Evolutionary conservation across 2,888 invertebrate species (phyloP), one percentile per base, ranked within the genome.

Genomic region (Scaptomyza cyrtandrae): DNA sequence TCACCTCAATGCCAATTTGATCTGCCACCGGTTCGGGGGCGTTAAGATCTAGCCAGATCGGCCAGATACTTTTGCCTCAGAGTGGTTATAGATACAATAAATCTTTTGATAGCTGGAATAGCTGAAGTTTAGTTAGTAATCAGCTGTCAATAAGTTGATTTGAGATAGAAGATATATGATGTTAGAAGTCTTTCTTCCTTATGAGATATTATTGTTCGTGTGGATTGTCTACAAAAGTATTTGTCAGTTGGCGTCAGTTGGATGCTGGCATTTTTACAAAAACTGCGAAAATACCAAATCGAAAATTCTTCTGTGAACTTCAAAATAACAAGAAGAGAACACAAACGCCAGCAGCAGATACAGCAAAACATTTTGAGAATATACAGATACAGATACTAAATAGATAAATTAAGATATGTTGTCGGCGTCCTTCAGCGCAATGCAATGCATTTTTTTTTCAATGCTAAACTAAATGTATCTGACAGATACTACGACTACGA

Each of bases 1-100:
- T 73, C 85, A 86, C 78, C 87, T 86, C 86, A 82, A 75, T 81
- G 88, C 85, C 85, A 85, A 86, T 88, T 80, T 76, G 79, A 80
- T 75, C 83, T 89, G 75, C 78, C 80, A 85, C 74, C 66, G 68
- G 77, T 58, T 67, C 46, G 70, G 79, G 49, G 72, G 65, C 46
- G 67, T 60, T 56, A 41, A 29, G 31, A 65, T 46, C n/a, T 19
- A 27, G 41, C 48, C 31, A 54, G 54, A 66, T 65, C 43, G 27
- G 59, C 5, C 6, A 29, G 9, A 45, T 52, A 43, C 27, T 48
- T 66, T 67, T 43, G 29, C 33, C 14, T 19, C 10, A 11, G 29
- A 24, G n/a, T 3, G 24, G 6, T 49, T 39, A 16, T 16, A 48
- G n/a, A 3, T 24, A 35, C 44, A 16, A 9, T 33, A 50, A 11